Evolutionary conservation across 2,797 vertebrate genomes (phyloP).

Genomic region (Jordanella pulchra): DNA sequence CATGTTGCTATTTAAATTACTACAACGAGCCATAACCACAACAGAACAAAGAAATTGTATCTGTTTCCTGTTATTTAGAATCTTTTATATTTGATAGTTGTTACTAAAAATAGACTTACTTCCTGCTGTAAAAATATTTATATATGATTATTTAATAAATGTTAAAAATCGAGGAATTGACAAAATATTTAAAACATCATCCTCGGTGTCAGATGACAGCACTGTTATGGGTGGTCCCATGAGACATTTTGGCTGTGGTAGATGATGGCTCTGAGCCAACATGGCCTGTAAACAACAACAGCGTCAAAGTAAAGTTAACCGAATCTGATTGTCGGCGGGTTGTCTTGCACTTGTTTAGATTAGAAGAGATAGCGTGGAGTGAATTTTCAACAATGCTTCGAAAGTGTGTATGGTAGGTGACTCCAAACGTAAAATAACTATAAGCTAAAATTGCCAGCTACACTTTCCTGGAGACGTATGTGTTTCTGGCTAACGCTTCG

Average conservation of each 20-base stretch:
- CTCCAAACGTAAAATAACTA: slow-evolving; percentile 29
- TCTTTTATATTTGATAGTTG: not conserved
- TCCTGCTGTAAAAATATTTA: not conserved
- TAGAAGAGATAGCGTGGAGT: slow-evolving; percentile 4
- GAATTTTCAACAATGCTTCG: slow-evolving; percentile 66
- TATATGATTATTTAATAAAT: too few species aligned
- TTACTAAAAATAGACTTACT: not conserved
- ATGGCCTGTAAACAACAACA: slow-evolving; percentile 82
- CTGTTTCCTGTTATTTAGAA: not conserved
- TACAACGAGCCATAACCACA: not conserved
- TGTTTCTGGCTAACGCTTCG: slow-evolving; percentile 51
- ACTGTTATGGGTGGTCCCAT: slow-evolving; percentile 67
- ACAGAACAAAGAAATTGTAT: not conserved
- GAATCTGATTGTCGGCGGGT: slow-evolving; percentile 53
- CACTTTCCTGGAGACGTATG: slow-evolving; percentile 18
- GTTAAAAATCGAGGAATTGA: too few species aligned
- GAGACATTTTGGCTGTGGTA: slow-evolving; percentile 70
- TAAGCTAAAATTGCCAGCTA: slow-evolving; percentile 36
- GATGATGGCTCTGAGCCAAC: slow-evolving; percentile 70
- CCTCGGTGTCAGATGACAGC: slow-evolving; percentile 59
- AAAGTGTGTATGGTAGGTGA: slow-evolving; percentile 69
- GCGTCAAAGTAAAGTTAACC: slow-evolving; percentile 69
- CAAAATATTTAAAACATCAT: too few species aligned
- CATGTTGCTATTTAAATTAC: slow-evolving; percentile 1
- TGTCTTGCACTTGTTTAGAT: slow-evolving; percentile 23